Conservation (phyloP, 2,797 vertebrate genomes). For the Heteromormyrus szaboi region DNA sequence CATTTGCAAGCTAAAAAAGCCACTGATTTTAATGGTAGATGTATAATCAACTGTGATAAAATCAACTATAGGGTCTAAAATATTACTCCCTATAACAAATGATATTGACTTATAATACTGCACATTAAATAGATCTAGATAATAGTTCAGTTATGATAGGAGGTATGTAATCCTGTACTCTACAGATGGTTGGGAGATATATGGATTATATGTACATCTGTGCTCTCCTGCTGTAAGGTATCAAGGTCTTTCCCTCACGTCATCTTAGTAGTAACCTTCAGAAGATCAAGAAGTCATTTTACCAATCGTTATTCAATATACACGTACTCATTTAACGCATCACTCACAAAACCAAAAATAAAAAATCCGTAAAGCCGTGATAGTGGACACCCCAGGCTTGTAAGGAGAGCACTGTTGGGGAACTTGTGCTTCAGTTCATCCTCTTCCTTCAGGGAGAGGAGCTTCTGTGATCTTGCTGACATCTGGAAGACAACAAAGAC, state of each 20-base stretch:
- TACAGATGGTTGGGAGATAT: background rate
- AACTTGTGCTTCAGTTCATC: conserved; percentile 57
- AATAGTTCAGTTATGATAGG: background rate
- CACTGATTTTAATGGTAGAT: background rate
- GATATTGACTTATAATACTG: background rate
- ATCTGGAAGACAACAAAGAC: conserved; percentile 61
- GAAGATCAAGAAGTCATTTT: background rate
- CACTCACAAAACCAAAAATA: background rate
- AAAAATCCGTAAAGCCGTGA: background rate
- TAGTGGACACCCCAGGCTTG: background rate
- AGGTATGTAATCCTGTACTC: background rate
- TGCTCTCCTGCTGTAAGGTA: background rate
- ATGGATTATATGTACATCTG: background rate
- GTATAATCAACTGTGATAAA: background rate
- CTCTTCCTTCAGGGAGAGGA: conserved; percentile 56
- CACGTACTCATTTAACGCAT: background rate
- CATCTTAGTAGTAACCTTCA: background rate
- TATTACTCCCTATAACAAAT: background rate
- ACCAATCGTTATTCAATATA: background rate
- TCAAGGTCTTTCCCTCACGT: background rate
- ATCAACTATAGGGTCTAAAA: background rate
- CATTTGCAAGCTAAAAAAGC: background rate
- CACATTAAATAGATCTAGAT: background rate
- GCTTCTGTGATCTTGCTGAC: conserved; percentile 49
- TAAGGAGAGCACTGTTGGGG: background rate